phyloP scores from a whole-genome alignment of 1,140 invertebrate genomes.

The Tachypleus tridentatus region DNA sequence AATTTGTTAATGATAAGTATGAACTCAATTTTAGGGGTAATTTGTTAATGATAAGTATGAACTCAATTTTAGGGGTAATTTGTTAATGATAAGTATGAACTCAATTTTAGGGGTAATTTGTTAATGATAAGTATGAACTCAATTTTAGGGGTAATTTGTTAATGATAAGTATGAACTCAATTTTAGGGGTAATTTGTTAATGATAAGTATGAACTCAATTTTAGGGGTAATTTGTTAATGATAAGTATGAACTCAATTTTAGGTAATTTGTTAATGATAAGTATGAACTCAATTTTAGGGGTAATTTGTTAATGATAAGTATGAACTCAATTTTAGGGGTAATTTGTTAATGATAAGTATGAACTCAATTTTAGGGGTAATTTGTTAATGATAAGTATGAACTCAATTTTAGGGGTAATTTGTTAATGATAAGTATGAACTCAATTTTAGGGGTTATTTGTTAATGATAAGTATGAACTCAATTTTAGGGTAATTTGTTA shows the following conservation, averaged over 20 bases:
- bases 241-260: constrained; percentile 33
- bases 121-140: constrained; percentile 33
- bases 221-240: constrained; percentile 51
- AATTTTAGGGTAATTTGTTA: constrained; percentile 49
- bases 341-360: too few species aligned
- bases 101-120: constrained; percentile 45
- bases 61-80: constrained; percentile 43
- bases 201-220: constrained; percentile 32
- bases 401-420: constrained; percentile 43
- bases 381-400: constrained; percentile 37
- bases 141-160: constrained; percentile 48
- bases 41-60: constrained; percentile 37
- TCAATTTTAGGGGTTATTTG: constrained; percentile 54
- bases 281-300: constrained; percentile 40
- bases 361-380: constrained; percentile 43
- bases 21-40: constrained; percentile 43
- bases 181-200: constrained; percentile 51
- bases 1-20: too few species aligned
- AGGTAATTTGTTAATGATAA: too few species aligned
- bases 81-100: constrained; percentile 35
- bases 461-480: constrained; percentile 33
- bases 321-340: constrained; percentile 42
- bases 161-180: constrained; percentile 32
- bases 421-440: constrained; percentile 35
- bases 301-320: constrained; percentile 40